Conservation (phyloP, 2,888 invertebrate genomes). For the Diaphora mendica region DNA sequence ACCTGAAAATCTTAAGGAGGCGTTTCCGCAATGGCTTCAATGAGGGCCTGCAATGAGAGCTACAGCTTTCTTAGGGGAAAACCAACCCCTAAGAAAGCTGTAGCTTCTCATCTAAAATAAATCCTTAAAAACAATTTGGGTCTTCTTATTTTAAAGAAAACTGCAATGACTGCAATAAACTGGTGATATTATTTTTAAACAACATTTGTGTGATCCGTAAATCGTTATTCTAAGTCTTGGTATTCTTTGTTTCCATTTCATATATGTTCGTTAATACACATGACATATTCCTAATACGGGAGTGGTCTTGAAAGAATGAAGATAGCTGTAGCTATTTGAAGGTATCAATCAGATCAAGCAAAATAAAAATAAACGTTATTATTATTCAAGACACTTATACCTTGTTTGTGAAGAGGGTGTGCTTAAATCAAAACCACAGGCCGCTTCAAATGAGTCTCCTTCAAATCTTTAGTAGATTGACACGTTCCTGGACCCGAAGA, state of each 20-base stretch:
- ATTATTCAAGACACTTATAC: conserved; percentile 10
- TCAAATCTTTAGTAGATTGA: conserved; percentile 60
- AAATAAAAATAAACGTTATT: conserved; percentile 12
- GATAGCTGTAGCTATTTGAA: neutral
- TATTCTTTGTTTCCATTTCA: too few species aligned
- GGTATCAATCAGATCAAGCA: neutral
- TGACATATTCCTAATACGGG: too few species aligned
- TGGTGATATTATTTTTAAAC: too few species aligned
- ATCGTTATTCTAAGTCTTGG: neutral
- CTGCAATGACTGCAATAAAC: too few species aligned
- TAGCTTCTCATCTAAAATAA: too few species aligned
- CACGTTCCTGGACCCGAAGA: conserved; percentile 66
- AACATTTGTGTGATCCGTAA: neutral
- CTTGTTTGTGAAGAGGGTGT: conserved; percentile 14
- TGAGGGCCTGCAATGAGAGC: too few species aligned
- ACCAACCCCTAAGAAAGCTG: too few species aligned
- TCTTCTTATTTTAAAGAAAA: too few species aligned
- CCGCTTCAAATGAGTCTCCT: conserved; percentile 41
- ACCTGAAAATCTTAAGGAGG: conserved; percentile 97
- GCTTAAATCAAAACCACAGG: conserved; percentile 35
- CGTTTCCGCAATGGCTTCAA: conserved; percentile 96
- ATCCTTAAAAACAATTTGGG: too few species aligned
- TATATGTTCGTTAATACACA: neutral
- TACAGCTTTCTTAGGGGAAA: too few species aligned
- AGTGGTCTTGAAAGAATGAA: neutral